These are phyloP conservation scores for Ferdinandea cuprea DNA, from an alignment of 2,888 invertebrate species.

Conservation along the genomic window DNA sequence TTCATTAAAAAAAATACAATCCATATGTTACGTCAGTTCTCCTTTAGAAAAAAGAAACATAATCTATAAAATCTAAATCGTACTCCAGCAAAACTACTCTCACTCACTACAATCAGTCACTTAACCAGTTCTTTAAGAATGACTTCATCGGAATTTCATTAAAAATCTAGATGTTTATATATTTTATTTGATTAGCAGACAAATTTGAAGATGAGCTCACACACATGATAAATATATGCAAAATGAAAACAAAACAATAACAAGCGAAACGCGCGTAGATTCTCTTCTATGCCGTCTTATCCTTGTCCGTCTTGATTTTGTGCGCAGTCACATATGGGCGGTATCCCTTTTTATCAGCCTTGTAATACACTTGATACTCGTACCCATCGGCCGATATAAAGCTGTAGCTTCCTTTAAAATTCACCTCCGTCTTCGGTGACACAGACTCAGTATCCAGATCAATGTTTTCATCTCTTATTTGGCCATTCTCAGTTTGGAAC, in stretches of 20 bases:
- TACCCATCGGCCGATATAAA: conserved; percentile 85
- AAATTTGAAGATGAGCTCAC: conserved; percentile 46
- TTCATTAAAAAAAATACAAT: too few species aligned
- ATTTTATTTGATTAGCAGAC: conserved; percentile 54
- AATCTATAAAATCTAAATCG: background rate
- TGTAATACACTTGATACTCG: conserved; percentile 84
- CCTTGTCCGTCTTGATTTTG: conserved; percentile 76
- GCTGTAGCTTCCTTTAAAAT: conserved; percentile 82
- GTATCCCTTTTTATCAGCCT: conserved; percentile 85
- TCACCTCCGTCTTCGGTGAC: conserved; percentile 68
- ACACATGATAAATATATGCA: conserved; percentile 13
- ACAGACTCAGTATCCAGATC: conserved; percentile 51
- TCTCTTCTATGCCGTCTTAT: background rate
- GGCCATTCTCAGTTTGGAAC: conserved; percentile 81
- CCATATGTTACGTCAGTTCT: too few species aligned
- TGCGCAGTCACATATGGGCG: conserved; percentile 82
- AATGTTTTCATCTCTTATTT: conserved; percentile 79
- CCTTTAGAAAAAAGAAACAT: conserved; percentile 3
- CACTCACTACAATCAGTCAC: background rate
- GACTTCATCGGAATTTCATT: conserved; percentile 41
- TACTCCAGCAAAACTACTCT: background rate
- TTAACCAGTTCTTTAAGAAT: conserved; percentile 55
- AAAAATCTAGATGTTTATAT: conserved; percentile 26
- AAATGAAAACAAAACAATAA: conserved; percentile 10
- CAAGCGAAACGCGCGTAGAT: background rate